Base-by-base conservation (phyloP, 2,797 vertebrate species). In the Protonibea diacanthus region DNA sequence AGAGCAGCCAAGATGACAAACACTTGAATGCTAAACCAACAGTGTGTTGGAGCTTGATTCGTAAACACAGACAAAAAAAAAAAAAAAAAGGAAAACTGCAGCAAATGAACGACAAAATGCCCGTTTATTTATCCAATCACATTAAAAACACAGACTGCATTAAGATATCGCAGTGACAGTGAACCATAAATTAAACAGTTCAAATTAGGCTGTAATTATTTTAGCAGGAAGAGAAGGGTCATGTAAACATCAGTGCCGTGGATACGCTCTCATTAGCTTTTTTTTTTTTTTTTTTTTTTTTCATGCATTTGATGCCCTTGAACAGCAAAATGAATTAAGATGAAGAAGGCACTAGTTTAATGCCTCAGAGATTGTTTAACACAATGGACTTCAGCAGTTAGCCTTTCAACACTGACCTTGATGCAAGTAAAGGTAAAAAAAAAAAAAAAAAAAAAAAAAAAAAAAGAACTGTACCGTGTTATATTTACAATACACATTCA, bases 211-310 rank as follows among this genome's bases (percentile, higher is more conserved):
- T 61, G 76, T 29, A 80, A 88, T 88, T 85, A 68, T 84, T 83
- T 71, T 52, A 84, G 77, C 55, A 67, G 61, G 60, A 64, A 58
- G 69, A 68, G 67, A 85, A 73, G 72, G 64, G 58, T 81, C 5
- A 64, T 88, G 84, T 89, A 89, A 91, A 85, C 86, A 89, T 85
- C 64, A 78, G 76, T 74, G 71, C 44, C 11, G 64, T 71, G 62
- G 72, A 82, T 81, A 73, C 47, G 6, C 68, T 76, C 75, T 76
- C 23, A 65, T 86, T 83, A 76, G 77, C 70, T 80, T 77, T 60
- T 85, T 83, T 78, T n/a, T 82, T 78, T 85, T 87, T 82, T 78
- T 85, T 87, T n/a, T n/a, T 88, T 59, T 85, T 82, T 78, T 85
- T 87, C 73, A 84, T 80, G 82, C 85, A 42, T 83, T 76, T 56